phyloP scores from a whole-genome alignment of 2,797 vertebrate genomes.

The Tachyglossus aculeatus region DNA sequence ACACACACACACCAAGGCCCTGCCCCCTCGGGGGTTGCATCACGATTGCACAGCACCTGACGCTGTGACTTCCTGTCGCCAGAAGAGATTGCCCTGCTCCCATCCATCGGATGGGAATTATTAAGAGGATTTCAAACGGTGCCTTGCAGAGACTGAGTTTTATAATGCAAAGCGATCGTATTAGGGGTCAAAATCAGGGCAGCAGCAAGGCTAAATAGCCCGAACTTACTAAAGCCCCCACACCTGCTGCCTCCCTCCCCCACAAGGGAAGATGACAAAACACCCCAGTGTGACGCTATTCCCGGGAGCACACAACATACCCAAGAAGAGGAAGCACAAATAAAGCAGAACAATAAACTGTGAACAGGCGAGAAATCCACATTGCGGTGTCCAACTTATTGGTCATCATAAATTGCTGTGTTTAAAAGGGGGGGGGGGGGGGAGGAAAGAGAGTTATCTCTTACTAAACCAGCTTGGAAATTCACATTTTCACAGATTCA shows the following conservation, averaged over 20 bases:
- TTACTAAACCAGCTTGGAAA: background rate
- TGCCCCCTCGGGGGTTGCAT: slow-evolving; percentile 70
- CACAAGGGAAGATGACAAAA: too few relatives aligned
- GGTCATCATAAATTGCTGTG: slow-evolving; percentile 93
- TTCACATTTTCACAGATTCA: slow-evolving; percentile 12
- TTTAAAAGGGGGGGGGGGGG: too few relatives aligned
- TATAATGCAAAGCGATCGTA: background rate
- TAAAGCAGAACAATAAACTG: slow-evolving; percentile 95
- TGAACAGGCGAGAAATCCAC: slow-evolving; percentile 98
- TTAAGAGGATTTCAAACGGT: background rate
- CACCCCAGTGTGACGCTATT: too few relatives aligned
- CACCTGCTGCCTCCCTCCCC: background rate
- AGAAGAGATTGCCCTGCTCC: slow-evolving; percentile 14
- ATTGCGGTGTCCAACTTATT: slow-evolving; percentile 97
- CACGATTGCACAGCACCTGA: slow-evolving; percentile 49
- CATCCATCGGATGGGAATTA: background rate
- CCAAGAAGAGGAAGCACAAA: slow-evolving; percentile 95
- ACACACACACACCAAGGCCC: slow-evolving; percentile 43
- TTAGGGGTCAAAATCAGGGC: slow-evolving; percentile 5
- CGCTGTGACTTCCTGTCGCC: slow-evolving; percentile 21
- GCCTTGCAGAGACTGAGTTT: background rate
- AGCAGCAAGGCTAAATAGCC: background rate
- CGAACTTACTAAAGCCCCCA: background rate
- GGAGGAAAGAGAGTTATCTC: background rate
- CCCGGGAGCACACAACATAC: slow-evolving; percentile 82